These are phyloP conservation scores for Caenorhabditis wallacei DNA, from an alignment of 2,888 invertebrate genomes.

Conservation along the genomic window DNA sequence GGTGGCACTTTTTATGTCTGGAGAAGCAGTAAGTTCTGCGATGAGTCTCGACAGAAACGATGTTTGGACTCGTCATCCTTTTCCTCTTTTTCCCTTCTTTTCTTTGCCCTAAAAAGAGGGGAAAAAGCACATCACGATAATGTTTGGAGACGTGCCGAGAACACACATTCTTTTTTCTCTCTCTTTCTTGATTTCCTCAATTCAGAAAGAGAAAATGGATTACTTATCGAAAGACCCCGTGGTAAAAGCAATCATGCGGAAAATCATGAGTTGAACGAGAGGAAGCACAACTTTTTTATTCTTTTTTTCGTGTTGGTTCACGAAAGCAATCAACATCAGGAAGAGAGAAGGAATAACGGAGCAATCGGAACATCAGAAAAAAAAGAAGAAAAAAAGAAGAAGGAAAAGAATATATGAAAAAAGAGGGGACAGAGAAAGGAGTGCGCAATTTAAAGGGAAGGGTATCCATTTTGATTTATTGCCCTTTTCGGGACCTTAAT, in stretches of 20 bases:
- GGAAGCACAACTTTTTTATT: slow-evolving; percentile 18
- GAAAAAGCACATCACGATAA: slow-evolving; percentile 42
- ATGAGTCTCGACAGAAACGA: slow-evolving; percentile 52
- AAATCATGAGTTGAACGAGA: slow-evolving; percentile 20
- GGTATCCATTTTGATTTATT: slow-evolving; percentile 10
- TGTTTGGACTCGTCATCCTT: slow-evolving; percentile 55
- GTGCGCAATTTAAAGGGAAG: not conserved
- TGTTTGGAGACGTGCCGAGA: slow-evolving; percentile 33
- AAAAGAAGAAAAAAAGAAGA: not conserved
- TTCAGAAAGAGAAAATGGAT: slow-evolving; percentile 26
- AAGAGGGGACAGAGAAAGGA: not conserved
- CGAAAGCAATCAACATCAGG: slow-evolving; percentile 22
- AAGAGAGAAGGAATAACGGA: not conserved
- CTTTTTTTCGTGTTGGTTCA: not conserved
- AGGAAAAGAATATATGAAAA: not conserved
- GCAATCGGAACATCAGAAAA: slow-evolving; percentile 10
- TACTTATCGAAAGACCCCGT: slow-evolving; percentile 21
- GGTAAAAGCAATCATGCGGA: slow-evolving; percentile 25
- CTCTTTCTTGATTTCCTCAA: slow-evolving; percentile 19
- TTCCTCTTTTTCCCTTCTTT: slow-evolving; percentile 20
- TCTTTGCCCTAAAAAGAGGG: not conserved
- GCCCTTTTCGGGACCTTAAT: slow-evolving; percentile 11
- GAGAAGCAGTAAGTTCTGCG: slow-evolving; percentile 23
- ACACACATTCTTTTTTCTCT: slow-evolving; percentile 31
- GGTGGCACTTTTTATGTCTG: slow-evolving; percentile 32